Conservation (phyloP, 2,113 vertebrate species). For the Laticauda colubrina region DNA sequence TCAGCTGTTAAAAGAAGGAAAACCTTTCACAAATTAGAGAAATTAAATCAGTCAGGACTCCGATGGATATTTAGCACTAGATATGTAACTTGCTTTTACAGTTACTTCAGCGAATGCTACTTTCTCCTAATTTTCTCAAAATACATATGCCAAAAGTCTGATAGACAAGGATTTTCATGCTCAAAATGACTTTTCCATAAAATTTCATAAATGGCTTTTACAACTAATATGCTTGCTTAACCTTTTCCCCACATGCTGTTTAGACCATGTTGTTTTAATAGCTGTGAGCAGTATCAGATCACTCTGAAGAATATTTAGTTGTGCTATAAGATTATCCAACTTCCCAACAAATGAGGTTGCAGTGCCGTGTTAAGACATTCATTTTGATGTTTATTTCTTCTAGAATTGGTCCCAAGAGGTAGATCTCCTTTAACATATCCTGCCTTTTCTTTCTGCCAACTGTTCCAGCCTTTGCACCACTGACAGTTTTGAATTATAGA, state of each 20-base stretch:
- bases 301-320: slow-evolving; percentile 58
- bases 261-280: slow-evolving; percentile 56
- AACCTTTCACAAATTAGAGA: too few species aligned
- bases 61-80: background rate
- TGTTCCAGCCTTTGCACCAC: slow-evolving; percentile 32
- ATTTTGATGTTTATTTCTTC: slow-evolving; percentile 61
- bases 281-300: slow-evolving; percentile 38
- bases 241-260: slow-evolving; percentile 40
- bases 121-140: background rate
- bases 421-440: slow-evolving; percentile 47
- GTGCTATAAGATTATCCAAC: slow-evolving; percentile 53
- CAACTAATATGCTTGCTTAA: slow-evolving; percentile 53
- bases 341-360: slow-evolving; percentile 58
- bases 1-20: too few species aligned
- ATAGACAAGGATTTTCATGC: slow-evolving; percentile 38
- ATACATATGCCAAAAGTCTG: slow-evolving; percentile 6
- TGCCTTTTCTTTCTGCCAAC: slow-evolving; percentile 48
- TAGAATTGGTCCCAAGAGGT: slow-evolving; percentile 50
- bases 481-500: slow-evolving; percentile 32
- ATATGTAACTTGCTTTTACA: background rate
- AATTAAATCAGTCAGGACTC: background rate
- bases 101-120: background rate
- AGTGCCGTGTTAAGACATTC: slow-evolving; percentile 59
- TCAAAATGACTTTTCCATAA: slow-evolving; percentile 52
- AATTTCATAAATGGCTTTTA: slow-evolving; percentile 44